Evolutionary conservation across 2,888 invertebrate species (phyloP), one percentile per base, ranked within the genome.

Genomic region (Eledone cirrhosa): DNA sequence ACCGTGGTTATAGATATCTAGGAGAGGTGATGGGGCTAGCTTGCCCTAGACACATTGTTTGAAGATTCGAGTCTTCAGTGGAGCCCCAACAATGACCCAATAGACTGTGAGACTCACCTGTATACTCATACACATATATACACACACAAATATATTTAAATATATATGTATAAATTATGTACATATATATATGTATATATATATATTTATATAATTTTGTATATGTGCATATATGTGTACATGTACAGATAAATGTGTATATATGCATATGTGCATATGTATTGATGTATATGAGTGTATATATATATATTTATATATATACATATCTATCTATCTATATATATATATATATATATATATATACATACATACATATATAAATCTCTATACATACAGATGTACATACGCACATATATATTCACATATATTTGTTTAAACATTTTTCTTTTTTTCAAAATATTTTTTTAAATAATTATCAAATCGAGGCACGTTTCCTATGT

Each of bases 401-500:
- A 41, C 11, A 41, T 41, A 41, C 11, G 11, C 41, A 41, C 29
- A 33, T 31, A 24, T 22, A 67, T 67, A 8, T 31, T 33, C 22
- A 24, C 33, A 22, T 72, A 33, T 72, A 33, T 14, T 33, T 1
- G 22, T 63, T 11, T 63, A 33, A 22, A 72, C 13, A 31, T n/a
- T 41, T 22, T 41, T n/a, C 5, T 33, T 13, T 41, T 22, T n/a
- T n/a, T 0, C n/a, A 41, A n/a, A 33, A 75, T 27, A n/a, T 33
- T 13, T 41, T 22, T n/a, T n/a, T 0, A 41, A 41, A n/a, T 14
- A 47, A 29, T 78, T 79, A 77, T 86, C 85, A 88, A 78, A 89
- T 89, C 53, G 89, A 89, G 19, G 88, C 89, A 81, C 89, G 77
- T 81, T 89, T 89, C 81, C 84, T 83, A 72, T 83, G 83, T 47